Base-by-base conservation (phyloP, 2,113 vertebrate genomes). In the Probosciger aterrimus region DNA sequence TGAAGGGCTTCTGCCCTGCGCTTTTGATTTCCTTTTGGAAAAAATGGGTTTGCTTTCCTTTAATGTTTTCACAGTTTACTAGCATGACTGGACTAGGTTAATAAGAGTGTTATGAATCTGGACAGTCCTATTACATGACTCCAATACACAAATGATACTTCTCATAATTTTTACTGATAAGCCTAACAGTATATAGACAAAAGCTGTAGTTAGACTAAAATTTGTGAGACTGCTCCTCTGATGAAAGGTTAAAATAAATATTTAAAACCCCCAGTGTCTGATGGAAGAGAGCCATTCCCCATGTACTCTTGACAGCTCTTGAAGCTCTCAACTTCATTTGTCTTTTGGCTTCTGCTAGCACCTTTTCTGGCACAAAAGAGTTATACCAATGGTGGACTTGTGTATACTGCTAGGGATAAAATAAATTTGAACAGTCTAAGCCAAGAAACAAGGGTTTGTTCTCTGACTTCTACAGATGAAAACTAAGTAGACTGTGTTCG, bases 11-110 rank as follows among this genome's bases (percentile, higher is more conserved):
- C 74, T 85, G 41, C 77, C 69, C 57, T 64, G 47, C 20, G 19
- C 59, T 78, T 75, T 20, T 63, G 23, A 79, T 93, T 92, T 95
- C 74, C n/a, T 63, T 55, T 27, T 35, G 52, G 43, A 17, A 59
- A 64, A 68, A 78, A 31, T 14, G 4, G 3, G 6, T 80, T 85
- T 93, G 25, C 47, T 91, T 92, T 91, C 62, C 57, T 84, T 87
- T n/a, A 79, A 64, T 2, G 1, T 65, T 94, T 93, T 82, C 89
- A 81, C 1, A 3, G 74, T 65, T 84, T 82, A 75, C 93, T 85
- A 79, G 23, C 10, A 35, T 55, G 82, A 71, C 64, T 69, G 47
- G 52, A 10, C 18, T 7, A 6, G 14, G 23, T 55, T 85, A 82
- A 52, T 25, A 47, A 49, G 65, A 64, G 25, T 19, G n/a, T 33